phyloP scores from a whole-genome alignment of 2,797 vertebrate genomes.

The Propithecus perrieri region DNA sequence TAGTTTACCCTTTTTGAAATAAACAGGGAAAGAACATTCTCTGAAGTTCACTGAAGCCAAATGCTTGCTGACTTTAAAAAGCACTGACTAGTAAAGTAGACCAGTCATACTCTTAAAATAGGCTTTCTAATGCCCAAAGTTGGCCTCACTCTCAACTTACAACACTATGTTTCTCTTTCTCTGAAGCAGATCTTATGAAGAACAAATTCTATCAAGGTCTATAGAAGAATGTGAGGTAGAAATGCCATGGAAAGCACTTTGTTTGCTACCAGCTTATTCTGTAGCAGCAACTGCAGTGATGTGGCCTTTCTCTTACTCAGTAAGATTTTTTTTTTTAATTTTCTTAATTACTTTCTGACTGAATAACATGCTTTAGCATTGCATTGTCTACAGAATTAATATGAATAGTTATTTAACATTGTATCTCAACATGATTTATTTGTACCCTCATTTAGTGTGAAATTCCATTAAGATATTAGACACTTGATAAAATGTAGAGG shows the following conservation, averaged over 20 bases:
- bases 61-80: background rate
- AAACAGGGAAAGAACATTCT: background rate
- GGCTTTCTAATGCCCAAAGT: background rate
- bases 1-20: background rate
- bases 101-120: background rate
- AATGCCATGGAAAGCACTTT: background rate
- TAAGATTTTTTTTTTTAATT: background rate
- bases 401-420: background rate
- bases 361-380: background rate
- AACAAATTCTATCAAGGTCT: background rate
- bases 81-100: background rate
- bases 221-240: background rate
- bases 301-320: background rate
- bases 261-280: background rate
- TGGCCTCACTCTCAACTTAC: background rate
- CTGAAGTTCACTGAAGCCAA: background rate
- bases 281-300: background rate
- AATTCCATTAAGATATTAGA: background rate
- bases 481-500: background rate
- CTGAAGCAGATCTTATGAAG: background rate
- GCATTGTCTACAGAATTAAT: background rate
- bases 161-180: background rate
- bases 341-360: background rate
- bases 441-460: background rate
- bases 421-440: slow-evolving; percentile 6